Conservation (phyloP, 2,113 vertebrate species). For the Cynopterus brachyotis region DNA sequence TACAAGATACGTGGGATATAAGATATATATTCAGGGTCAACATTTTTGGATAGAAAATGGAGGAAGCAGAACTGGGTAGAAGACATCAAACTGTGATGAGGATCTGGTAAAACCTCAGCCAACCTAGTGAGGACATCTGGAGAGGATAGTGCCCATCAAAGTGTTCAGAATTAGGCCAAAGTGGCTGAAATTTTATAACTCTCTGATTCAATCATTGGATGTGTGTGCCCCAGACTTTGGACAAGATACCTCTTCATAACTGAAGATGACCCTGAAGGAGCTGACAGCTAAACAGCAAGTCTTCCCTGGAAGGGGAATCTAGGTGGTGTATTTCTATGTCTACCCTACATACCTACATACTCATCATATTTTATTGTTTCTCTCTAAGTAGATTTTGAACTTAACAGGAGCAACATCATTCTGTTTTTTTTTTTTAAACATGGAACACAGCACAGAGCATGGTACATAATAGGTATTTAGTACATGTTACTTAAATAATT, state of each 20-base stretch:
- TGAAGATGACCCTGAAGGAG: not conserved
- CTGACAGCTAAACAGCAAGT: not conserved
- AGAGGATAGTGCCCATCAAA: not conserved
- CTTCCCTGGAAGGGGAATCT: not conserved
- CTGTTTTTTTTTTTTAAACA: not conserved
- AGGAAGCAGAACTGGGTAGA: not conserved
- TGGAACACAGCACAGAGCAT: not conserved
- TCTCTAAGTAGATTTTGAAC: not conserved
- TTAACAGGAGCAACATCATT: not conserved
- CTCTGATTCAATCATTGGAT: not conserved
- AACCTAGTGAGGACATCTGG: not conserved
- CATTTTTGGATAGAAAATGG: not conserved
- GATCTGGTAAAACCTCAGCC: not conserved
- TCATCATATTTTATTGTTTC: not conserved
- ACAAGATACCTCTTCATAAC: not conserved
- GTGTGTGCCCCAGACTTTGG: not conserved
- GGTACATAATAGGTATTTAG: not conserved
- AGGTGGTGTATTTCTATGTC: not conserved
- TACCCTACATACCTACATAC: not conserved
- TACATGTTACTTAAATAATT: not conserved
- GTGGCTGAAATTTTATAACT: not conserved
- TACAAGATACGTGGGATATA: not conserved
- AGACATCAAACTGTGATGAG: not conserved
- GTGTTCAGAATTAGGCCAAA: not conserved
- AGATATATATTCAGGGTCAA: not conserved